Evolutionary conservation across 2,113 vertebrate species (phyloP).

Genomic region (Trinectes maculatus): DNA sequence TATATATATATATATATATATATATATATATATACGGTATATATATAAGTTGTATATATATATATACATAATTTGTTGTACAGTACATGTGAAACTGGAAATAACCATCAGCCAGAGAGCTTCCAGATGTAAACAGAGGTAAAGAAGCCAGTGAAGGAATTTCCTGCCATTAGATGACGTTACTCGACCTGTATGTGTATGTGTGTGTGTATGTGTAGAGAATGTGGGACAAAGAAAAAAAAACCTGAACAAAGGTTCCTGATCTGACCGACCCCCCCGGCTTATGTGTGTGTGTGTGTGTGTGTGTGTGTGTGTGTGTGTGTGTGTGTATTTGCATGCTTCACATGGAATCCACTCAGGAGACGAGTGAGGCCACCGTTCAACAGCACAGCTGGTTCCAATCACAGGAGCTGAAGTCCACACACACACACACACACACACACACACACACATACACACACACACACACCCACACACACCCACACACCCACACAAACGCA

Average conservation of each 20-base stretch:
- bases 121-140: too few species aligned
- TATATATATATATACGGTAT: too few species aligned
- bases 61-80: too few species aligned
- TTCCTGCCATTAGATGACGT: background rate
- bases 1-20: too few species aligned
- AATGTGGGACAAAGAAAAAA: background rate
- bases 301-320: conserved; percentile 33
- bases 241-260: background rate
- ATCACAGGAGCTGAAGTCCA: conserved; percentile 36
- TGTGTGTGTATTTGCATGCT: background rate
- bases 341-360: conserved; percentile 40
- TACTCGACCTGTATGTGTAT: background rate
- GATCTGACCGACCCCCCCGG: background rate
- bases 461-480: conserved; percentile 34
- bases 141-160: background rate
- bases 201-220: too few species aligned
- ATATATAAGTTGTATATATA: too few species aligned
- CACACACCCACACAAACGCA: conserved; percentile 18
- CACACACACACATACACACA: conserved; percentile 23
- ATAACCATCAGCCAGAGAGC: too few species aligned
- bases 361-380: conserved; percentile 57
- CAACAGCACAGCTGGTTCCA: conserved; percentile 64
- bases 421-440: conserved; percentile 28
- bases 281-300: conserved; percentile 16
- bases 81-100: background rate